phyloP scores from a whole-genome alignment of 2,797 vertebrate species.

The Brachyrhaphis roseni region DNA sequence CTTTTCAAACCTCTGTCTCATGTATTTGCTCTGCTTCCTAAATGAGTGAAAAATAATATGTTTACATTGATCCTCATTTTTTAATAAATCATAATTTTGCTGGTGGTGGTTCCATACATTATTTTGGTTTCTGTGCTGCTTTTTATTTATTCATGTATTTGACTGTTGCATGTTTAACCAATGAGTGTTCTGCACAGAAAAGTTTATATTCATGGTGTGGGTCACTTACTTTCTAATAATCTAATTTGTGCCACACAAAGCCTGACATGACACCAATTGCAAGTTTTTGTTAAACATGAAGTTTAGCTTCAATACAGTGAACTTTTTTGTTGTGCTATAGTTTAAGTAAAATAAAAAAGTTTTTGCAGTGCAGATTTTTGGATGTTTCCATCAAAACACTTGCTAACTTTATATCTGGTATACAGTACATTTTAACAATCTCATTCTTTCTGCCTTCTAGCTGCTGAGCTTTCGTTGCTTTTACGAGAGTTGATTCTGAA shows the following conservation, averaged over 20 bases:
- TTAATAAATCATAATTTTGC: not conserved
- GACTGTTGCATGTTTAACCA: not conserved
- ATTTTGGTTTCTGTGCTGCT: not conserved
- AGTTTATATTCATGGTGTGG: not conserved
- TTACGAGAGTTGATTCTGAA: conserved; percentile 82
- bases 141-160: not conserved
- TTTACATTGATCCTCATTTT: not conserved
- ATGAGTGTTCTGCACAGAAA: not conserved
- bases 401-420: not conserved
- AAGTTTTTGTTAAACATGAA: not conserved
- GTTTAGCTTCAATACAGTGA: not conserved
- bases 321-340: not conserved
- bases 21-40: not conserved
- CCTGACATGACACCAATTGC: not conserved
- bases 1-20: not conserved
- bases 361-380: not conserved
- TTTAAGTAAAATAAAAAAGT: not conserved
- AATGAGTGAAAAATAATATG: not conserved
- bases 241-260: not conserved
- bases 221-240: not conserved
- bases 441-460: conserved; percentile 50
- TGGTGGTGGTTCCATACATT: not conserved
- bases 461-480: conserved; percentile 77
- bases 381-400: not conserved
- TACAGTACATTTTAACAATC: not conserved